Evolutionary conservation across 2,797 vertebrate genomes (phyloP).

Genomic region (Sparus aurata): DNA sequence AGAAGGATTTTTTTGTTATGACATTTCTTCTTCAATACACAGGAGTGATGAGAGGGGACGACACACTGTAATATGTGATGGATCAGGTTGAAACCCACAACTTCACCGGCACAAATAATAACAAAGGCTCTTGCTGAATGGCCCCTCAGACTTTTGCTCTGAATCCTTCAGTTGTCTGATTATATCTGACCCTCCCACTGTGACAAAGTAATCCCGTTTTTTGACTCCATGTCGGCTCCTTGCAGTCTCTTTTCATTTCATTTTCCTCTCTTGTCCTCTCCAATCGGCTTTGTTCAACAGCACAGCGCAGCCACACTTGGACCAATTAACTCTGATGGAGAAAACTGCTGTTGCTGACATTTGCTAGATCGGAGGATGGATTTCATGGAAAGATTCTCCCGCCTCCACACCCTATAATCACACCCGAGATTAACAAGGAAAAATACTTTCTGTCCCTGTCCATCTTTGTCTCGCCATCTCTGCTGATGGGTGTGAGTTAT

Average conservation of each 20-base stretch:
- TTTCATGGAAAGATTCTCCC: slow-evolving; percentile 60
- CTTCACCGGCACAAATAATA: slow-evolving; percentile 17
- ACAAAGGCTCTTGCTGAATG: not conserved
- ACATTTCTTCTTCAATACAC: slow-evolving; percentile 20
- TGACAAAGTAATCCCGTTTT: slow-evolving; percentile 32
- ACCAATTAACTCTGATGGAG: slow-evolving; percentile 62
- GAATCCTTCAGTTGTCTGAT: slow-evolving; percentile 32
- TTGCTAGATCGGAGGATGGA: slow-evolving; percentile 35
- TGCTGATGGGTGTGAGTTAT: slow-evolving; percentile 57
- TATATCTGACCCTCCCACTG: slow-evolving; percentile 23
- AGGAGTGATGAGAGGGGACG: not conserved
- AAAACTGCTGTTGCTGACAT: slow-evolving; percentile 59
- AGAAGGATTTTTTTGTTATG: not conserved
- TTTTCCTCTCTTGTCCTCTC: not conserved
- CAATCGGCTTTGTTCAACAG: slow-evolving; percentile 20
- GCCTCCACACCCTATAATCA: slow-evolving; percentile 67
- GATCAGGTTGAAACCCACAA: slow-evolving; percentile 27
- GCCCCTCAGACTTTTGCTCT: slow-evolving; percentile 9
- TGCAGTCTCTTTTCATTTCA: slow-evolving; percentile 1
- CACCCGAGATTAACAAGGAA: slow-evolving; percentile 61
- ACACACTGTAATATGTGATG: not conserved
- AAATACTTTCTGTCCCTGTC: slow-evolving; percentile 42
- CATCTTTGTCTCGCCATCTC: slow-evolving; percentile 42
- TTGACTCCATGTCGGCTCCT: not conserved
- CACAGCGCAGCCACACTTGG: slow-evolving; percentile 25